These are phyloP conservation scores for Percina caprodes DNA, from an alignment of 2,113 vertebrate species.

Conservation along the genomic window DNA sequence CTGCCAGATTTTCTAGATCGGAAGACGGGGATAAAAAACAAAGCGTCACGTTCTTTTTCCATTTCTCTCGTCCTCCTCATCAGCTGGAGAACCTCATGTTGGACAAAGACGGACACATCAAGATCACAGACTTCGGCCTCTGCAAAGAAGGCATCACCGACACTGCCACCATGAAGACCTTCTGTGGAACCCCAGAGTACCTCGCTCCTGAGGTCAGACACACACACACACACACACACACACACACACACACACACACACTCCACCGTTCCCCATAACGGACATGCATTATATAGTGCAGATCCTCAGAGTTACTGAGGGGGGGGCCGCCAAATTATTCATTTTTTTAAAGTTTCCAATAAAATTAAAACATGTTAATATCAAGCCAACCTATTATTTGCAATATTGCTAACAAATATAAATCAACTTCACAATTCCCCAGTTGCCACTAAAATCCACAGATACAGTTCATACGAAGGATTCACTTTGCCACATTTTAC, in stretches of 20 bases:
- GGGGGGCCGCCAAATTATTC: too few species aligned
- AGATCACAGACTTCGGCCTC: conserved; percentile 98
- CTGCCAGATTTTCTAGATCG: not conserved
- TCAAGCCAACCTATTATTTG: too few species aligned
- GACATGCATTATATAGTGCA: too few species aligned
- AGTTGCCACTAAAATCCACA: too few species aligned
- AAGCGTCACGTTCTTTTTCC: not conserved
- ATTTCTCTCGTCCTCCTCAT: not conserved
- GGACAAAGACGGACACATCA: conserved; percentile 90
- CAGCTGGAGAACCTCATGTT: conserved; percentile 99
- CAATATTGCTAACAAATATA: too few species aligned
- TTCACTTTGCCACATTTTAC: too few species aligned
- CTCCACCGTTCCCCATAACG: too few species aligned
- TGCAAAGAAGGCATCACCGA: conserved; percentile 99
- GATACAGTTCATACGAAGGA: too few species aligned
- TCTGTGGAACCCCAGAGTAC: conserved; percentile 97
- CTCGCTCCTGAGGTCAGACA: conserved; percentile 93
- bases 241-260: not conserved
- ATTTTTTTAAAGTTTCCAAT: too few species aligned
- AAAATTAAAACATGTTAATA: too few species aligned
- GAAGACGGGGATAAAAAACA: not conserved
- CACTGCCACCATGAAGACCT: conserved; percentile 97
- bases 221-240: not conserved
- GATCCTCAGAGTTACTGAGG: too few species aligned
- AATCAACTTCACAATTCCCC: too few species aligned